Conservation (phyloP, 1,140 invertebrate genomes). For the Pantala flavescens region DNA sequence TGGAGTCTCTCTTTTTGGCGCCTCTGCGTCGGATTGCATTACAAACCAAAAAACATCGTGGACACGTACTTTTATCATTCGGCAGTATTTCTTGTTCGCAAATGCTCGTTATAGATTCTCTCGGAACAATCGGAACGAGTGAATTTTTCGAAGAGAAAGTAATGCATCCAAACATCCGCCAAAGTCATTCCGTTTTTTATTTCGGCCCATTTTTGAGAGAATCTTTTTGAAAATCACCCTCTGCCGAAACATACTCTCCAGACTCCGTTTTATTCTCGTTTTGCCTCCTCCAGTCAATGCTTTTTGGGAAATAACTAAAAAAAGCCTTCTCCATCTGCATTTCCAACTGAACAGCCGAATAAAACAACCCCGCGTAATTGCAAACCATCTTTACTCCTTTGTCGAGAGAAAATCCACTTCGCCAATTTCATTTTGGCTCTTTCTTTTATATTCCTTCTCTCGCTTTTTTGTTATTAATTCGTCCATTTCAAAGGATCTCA, state of each 20-base stretch:
- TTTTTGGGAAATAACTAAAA: not conserved
- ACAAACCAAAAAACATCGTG: no score
- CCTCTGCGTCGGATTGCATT: no score
- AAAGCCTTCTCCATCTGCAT: not conserved
- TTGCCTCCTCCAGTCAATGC: not conserved
- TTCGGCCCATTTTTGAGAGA: not conserved
- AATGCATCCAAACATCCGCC: not conserved
- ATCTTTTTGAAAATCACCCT: not conserved
- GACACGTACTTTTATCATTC: no score
- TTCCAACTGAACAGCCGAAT: conserved; percentile 1
- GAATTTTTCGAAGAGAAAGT: not conserved
- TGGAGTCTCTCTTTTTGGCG: no score
- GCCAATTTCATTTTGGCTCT: not conserved
- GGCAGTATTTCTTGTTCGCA: not conserved
- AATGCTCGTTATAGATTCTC: not conserved
- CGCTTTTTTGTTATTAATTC: no score
- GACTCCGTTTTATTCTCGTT: not conserved
- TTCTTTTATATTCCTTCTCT: no score
- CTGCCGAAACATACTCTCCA: not conserved
- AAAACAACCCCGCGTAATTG: conserved; percentile 1
- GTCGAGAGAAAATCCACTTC: conserved; percentile 1
- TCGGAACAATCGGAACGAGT: not conserved
- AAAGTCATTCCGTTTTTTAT: not conserved
- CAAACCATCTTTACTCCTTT: not conserved
- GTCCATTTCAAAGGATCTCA: no score